These are phyloP conservation scores for Eurypyga helias DNA, from an alignment of 2,113 vertebrate species.

Conservation along the genomic window DNA sequence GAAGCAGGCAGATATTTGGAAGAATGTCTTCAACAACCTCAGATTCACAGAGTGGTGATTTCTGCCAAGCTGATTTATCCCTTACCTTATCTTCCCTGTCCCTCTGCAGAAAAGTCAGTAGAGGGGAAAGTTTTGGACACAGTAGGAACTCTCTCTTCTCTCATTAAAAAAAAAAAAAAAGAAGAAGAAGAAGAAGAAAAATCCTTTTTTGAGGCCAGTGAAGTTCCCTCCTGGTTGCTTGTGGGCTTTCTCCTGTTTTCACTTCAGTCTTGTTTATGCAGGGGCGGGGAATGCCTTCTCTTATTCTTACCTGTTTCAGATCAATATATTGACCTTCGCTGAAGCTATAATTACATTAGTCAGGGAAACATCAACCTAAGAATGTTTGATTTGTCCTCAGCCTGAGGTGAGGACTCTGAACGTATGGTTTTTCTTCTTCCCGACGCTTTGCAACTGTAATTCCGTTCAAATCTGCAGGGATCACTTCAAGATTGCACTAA, in stretches of 20 bases:
- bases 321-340: not conserved
- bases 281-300: not conserved
- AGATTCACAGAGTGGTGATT: not conserved
- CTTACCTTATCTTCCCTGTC: not conserved
- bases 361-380: not conserved
- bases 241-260: not conserved
- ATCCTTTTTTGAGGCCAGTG: not conserved
- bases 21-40: not conserved
- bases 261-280: not conserved
- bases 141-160: not conserved
- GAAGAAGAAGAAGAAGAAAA: no score
- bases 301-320: not conserved
- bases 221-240: not conserved
- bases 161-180: not conserved
- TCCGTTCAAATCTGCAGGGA: not conserved
- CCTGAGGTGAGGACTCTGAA: not conserved
- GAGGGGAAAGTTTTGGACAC: not conserved
- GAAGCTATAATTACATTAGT: not conserved
- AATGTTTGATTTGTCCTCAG: slow-evolving; percentile 16
- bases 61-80: not conserved
- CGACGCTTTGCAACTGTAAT: not conserved
- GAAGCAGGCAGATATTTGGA: not conserved
- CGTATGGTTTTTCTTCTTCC: not conserved
- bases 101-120: not conserved
- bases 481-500: not conserved